Conservation (phyloP, 2,113 vertebrate genomes). For the Pipa parva region DNA sequence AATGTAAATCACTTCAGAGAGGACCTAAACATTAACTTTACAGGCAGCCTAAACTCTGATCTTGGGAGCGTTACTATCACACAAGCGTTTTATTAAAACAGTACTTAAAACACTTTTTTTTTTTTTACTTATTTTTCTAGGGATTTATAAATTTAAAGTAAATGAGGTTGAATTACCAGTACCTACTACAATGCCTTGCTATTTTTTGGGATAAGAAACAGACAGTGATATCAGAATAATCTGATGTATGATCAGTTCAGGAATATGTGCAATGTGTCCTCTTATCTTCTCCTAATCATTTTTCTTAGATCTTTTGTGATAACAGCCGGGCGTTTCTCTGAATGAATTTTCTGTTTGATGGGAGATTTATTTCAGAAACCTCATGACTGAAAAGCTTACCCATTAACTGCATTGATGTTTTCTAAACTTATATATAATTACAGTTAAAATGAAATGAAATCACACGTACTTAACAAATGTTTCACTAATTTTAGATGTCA, state of each 20-base stretch:
- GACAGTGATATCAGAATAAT: constrained; percentile 43
- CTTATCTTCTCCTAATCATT: background rate
- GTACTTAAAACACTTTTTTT: constrained; percentile 16
- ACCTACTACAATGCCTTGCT: background rate
- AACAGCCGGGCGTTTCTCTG: too few relatives aligned
- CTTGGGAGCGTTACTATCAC: constrained; percentile 11
- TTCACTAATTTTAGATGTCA: too few relatives aligned
- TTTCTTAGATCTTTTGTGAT: too few relatives aligned
- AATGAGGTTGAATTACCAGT: constrained; percentile 36
- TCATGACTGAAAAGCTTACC: too few relatives aligned
- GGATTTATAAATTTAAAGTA: constrained; percentile 23
- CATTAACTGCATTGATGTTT: too few relatives aligned
- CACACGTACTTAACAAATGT: too few relatives aligned
- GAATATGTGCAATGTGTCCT: constrained; percentile 52
- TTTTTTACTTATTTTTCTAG: constrained; percentile 54
- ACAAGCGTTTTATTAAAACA: too few relatives aligned
- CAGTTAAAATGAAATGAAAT: too few relatives aligned
- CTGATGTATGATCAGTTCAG: constrained; percentile 43
- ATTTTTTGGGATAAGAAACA: constrained; percentile 35
- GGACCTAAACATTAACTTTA: constrained; percentile 41
- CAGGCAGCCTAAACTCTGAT: constrained; percentile 24
- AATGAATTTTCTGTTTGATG: too few relatives aligned
- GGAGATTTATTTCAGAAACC: too few relatives aligned
- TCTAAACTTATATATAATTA: too few relatives aligned
- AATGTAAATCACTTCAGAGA: background rate